A percentile compares a stretch with the other conserved stretches of the same genome.
phyloP scores from a whole-genome alignment of 2,113 vertebrate genomes.

The Coturnix japonica region DNA sequence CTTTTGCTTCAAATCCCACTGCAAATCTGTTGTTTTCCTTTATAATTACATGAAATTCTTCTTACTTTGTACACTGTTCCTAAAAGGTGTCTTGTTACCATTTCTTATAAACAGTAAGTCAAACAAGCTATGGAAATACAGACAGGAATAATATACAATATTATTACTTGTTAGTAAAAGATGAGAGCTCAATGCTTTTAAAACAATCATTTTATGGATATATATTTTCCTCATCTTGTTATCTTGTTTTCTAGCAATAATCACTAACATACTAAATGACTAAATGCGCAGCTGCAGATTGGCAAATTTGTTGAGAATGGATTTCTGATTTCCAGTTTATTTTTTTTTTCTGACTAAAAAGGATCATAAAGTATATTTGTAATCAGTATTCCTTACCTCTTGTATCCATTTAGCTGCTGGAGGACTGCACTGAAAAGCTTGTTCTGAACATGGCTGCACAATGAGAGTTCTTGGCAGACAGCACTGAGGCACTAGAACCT shows the following conservation, averaged over 20 bases:
- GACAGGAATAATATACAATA: background rate
- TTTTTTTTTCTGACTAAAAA: background rate
- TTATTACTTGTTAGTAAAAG: background rate
- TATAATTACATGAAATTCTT: background rate
- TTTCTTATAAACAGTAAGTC: background rate
- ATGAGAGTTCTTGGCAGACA: constrained; percentile 74
- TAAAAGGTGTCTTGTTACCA: background rate
- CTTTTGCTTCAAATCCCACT: background rate
- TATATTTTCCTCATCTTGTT: background rate
- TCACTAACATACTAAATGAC: background rate
- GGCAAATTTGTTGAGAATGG: background rate
- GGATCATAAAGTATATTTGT: background rate
- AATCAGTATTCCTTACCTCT: constrained; percentile 51
- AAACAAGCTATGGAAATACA: background rate
- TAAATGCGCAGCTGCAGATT: accelerated
- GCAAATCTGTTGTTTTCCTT: background rate
- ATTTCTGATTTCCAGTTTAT: background rate
- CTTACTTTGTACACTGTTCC: background rate
- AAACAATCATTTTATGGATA: background rate
- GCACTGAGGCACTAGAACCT: constrained; percentile 66
- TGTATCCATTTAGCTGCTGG: constrained; percentile 62
- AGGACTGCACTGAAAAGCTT: constrained; percentile 72
- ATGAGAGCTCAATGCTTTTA: background rate
- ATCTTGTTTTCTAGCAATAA: background rate
- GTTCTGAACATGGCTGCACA: constrained; percentile 70